phyloP scores from a whole-genome alignment of 2,797 vertebrate species.

The Orientallactaga sibirica region DNA sequence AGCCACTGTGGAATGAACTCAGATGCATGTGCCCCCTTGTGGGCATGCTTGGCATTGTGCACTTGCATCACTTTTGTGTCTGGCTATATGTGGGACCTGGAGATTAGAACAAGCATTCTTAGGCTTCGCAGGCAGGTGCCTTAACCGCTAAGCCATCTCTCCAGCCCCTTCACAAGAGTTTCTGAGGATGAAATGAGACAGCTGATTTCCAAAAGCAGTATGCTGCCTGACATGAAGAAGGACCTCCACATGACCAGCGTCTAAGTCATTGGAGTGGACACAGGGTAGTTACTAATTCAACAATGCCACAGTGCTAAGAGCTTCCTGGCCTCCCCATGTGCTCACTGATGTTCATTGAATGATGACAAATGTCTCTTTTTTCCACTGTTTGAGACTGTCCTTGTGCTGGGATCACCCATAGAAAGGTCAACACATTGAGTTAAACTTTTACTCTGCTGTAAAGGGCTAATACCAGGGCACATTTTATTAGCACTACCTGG shows the following conservation, averaged over 20 bases:
- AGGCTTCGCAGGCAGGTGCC: too few relatives aligned
- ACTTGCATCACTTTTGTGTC: too few relatives aligned
- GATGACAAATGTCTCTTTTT: constrained; percentile 26
- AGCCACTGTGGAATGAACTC: too few relatives aligned
- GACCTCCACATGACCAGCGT: not conserved
- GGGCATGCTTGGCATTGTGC: too few relatives aligned
- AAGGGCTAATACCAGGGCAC: not conserved
- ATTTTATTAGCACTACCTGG: not conserved
- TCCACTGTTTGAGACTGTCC: constrained; percentile 4
- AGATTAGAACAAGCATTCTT: too few relatives aligned
- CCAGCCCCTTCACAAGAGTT: not conserved
- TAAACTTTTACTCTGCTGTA: constrained; percentile 17
- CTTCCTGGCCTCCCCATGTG: not conserved
- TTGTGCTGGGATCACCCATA: not conserved
- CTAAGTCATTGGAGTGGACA: not conserved
- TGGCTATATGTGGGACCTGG: too few relatives aligned
- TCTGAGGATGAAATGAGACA: constrained; percentile 15
- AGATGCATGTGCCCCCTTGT: too few relatives aligned
- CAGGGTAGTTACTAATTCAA: not conserved
- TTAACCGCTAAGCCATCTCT: too few relatives aligned
- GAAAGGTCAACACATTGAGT: not conserved
- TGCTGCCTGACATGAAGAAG: constrained; percentile 20
- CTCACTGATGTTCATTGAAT: constrained; percentile 14
- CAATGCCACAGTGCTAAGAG: not conserved
- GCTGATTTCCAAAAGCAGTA: not conserved